Evolutionary conservation across 2,113 vertebrate species (phyloP).

Genomic region (Sinocyclocheilus rhinocerous): DNA sequence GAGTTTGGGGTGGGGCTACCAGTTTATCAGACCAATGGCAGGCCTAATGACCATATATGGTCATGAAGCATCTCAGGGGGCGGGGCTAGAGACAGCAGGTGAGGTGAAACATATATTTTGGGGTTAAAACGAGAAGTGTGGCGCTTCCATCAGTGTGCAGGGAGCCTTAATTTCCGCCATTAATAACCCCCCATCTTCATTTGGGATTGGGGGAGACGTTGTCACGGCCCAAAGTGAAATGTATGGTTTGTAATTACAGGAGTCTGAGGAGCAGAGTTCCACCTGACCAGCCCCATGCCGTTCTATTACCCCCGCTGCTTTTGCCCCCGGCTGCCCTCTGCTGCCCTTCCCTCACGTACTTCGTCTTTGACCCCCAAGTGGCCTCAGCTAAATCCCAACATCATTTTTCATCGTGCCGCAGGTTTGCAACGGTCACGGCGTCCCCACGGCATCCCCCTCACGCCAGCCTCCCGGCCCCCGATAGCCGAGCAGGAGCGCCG

Average conservation of each 20-base stretch:
- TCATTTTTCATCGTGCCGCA: constrained; percentile 74
- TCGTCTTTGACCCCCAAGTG: constrained; percentile 56
- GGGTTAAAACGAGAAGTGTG: constrained; percentile 58
- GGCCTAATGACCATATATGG: background rate
- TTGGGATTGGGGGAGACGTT: constrained; percentile 71
- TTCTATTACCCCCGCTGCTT: constrained; percentile 8
- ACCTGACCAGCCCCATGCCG: constrained; percentile 70
- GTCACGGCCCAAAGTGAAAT: constrained; percentile 81
- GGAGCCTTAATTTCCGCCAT: constrained; percentile 71
- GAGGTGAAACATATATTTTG: constrained; percentile 53
- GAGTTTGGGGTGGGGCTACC: background rate
- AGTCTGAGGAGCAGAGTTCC: constrained; percentile 75
- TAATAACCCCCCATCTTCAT: constrained; percentile 65
- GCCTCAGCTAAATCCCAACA: constrained; percentile 63
- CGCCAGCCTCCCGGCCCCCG: constrained; percentile 47
- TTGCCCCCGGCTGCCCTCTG: constrained; percentile 69
- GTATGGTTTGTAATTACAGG: constrained; percentile 81
- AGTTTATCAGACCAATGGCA: background rate
- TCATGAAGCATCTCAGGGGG: background rate
- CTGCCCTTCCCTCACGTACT: constrained; percentile 48
- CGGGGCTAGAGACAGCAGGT: constrained; percentile 52
- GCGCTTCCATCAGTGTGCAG: constrained; percentile 63
- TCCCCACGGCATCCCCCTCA: constrained; percentile 55
- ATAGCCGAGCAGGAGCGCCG: background rate
- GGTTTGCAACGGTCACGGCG: constrained; percentile 58